Evolutionary conservation across 2,113 vertebrate species (phyloP), one percentile per base, ranked within the genome.

Genomic region (Erythrocebus patas): DNA sequence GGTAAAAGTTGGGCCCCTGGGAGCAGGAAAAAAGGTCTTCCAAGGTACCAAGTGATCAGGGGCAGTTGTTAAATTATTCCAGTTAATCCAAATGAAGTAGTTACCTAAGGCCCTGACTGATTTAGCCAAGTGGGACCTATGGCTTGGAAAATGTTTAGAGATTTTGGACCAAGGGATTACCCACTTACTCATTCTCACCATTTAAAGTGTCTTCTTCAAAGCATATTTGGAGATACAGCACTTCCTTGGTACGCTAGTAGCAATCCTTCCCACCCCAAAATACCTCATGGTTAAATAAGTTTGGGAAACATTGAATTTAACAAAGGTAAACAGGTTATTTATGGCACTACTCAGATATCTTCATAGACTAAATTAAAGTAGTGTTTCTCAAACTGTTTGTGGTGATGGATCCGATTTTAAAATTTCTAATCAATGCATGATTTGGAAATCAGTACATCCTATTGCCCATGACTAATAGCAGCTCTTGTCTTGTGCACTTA

Each of bases 61-160:
- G 84, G 55, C 50, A 55, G 95, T 48, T 1, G 10, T 87, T 96
- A 91, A 92, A 92, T 95, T 93, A 82, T 75, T 91, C 87, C 52
- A 82, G 87, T 86, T 87, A 90, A 89, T 86, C 73, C 79, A 70
- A 92, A 75, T 0, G 10, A 57, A 80, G 82, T 52, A 13, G 38
- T 80, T 79, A 89, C 59, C 86, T 6, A 45, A 84, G 73, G 86
- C 68, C 84, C 64, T 80, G 73, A 61, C 64, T 93, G 75, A 70
- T 66, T 61, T 55, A 50, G 61, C 30, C 88, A 48, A 43, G 64
- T 35, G 87, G 75, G 73, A 57, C 79, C 40, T n/a, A 23, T 11
- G 40, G 23, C 48, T n/a, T 90, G 35, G 68, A 38, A 79, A 86
- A n/a, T 45, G 32, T 87, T 79, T 64, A 84, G 22, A 70, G 68